A percentile compares a stretch with the other conserved stretches of the same genome.
phyloP scores from a whole-genome alignment of 2,888 invertebrate species.

The Pardosa pseudoannulata region DNA sequence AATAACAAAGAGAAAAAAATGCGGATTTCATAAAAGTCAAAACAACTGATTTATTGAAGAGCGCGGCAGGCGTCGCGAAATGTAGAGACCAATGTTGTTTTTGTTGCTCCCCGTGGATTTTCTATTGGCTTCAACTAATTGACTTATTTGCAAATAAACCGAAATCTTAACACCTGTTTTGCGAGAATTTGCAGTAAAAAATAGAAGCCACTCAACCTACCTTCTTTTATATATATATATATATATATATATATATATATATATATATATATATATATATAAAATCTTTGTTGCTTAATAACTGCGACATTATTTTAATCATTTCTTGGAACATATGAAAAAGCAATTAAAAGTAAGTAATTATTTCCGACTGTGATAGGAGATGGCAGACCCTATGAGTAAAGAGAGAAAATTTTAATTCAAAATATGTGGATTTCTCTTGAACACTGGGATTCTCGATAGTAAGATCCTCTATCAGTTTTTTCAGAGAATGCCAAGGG shows the following conservation, averaged over 20 bases:
- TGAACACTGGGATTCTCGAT: too few species aligned
- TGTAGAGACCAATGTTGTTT: conserved; percentile 27
- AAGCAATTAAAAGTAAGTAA: not conserved
- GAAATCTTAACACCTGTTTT: conserved; percentile 1
- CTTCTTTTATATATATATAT: not conserved
- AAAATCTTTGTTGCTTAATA: not conserved
- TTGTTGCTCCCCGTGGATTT: conserved; percentile 27
- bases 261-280: too few species aligned
- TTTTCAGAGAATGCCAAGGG: too few species aligned
- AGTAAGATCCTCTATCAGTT: too few species aligned
- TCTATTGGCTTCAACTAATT: conserved; percentile 29
- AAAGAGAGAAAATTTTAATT: too few species aligned
- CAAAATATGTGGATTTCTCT: too few species aligned
- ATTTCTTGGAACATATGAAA: not conserved
- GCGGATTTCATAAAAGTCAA: conserved; percentile 53
- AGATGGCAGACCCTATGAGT: too few species aligned
- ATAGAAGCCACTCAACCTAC: not conserved
- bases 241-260: not conserved
- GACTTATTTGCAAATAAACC: conserved; percentile 43
- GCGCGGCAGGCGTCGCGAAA: conserved; percentile 27
- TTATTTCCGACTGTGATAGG: not conserved
- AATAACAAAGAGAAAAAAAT: conserved; percentile 17
- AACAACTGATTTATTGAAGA: conserved; percentile 52
- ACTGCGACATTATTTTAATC: not conserved
- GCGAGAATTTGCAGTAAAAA: not conserved